Percentiles rank a stretch among this genome's conserved stretches.
phyloP scores from a whole-genome alignment of 1,140 invertebrate species.

The Brachionus koreanus region DNA sequence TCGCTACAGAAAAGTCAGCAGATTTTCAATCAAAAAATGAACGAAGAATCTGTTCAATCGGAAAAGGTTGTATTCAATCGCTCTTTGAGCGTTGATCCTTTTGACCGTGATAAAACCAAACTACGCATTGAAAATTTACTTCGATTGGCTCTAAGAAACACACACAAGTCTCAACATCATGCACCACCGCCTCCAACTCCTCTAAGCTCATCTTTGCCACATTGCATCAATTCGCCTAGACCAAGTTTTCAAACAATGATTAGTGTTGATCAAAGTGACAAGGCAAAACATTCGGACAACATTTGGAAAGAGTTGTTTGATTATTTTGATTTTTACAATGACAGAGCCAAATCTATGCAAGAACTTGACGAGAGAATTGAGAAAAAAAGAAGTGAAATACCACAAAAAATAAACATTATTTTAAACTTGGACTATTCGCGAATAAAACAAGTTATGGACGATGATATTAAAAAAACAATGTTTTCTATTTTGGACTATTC shows the following conservation, averaged over 20 bases:
- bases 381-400: neutral
- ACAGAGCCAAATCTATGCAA: neutral
- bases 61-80: neutral
- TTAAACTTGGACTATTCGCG: neutral
- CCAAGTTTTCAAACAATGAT: neutral
- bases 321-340: conserved; percentile 6
- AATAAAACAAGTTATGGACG: neutral
- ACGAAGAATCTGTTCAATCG: neutral
- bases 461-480: neutral
- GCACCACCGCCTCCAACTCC: neutral
- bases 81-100: neutral
- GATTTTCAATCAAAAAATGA: neutral
- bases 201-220: neutral
- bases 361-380: conserved; percentile 13
- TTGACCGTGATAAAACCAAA: neutral
- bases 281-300: neutral
- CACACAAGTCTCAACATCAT: neutral
- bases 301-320: conserved; percentile 41
- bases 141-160: neutral
- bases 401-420: conserved; percentile 26
- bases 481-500: neutral
- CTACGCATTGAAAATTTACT: neutral
- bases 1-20: neutral
- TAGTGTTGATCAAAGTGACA: neutral
- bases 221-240: neutral